These are phyloP conservation scores for Ameiurus melas DNA, from an alignment of 2,113 vertebrate genomes.

Conservation along the genomic window DNA sequence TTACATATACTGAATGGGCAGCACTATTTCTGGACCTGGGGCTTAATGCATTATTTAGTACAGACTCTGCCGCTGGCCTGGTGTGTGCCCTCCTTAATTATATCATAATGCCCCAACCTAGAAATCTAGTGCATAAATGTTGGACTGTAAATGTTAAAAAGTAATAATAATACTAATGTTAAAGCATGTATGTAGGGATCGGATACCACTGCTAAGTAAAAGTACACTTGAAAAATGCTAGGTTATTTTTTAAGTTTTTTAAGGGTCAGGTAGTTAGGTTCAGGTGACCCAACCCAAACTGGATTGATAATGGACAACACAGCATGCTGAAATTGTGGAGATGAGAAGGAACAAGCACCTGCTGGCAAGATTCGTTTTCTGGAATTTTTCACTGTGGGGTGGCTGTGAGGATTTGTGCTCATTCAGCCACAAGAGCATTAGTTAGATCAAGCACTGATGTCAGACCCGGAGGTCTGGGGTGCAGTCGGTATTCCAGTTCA, in stretches of 20 bases:
- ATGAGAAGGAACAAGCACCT: background rate
- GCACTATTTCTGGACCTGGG: conserved; percentile 34
- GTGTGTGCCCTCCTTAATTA: conserved; percentile 33
- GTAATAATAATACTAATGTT: background rate
- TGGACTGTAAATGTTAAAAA: background rate
- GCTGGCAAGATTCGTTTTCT: background rate
- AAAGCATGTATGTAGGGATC: background rate
- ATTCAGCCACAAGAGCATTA: background rate
- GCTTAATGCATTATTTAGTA: conserved; percentile 48
- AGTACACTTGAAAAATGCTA: background rate
- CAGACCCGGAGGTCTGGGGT: background rate
- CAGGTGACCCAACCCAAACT: background rate
- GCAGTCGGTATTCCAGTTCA: background rate
- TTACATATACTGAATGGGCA: conserved; percentile 27
- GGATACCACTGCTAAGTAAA: background rate
- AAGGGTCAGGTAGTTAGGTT: background rate
- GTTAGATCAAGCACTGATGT: background rate
- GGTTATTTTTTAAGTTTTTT: background rate
- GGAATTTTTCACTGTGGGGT: background rate
- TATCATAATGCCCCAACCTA: conserved; percentile 22
- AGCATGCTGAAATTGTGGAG: background rate
- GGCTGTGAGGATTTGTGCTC: background rate
- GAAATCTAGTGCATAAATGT: conserved; percentile 10
- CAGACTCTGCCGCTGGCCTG: conserved; percentile 20
- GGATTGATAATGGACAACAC: no score